Evolutionary conservation across 2,797 vertebrate genomes (phyloP).

Genomic region (Falco berigora): DNA sequence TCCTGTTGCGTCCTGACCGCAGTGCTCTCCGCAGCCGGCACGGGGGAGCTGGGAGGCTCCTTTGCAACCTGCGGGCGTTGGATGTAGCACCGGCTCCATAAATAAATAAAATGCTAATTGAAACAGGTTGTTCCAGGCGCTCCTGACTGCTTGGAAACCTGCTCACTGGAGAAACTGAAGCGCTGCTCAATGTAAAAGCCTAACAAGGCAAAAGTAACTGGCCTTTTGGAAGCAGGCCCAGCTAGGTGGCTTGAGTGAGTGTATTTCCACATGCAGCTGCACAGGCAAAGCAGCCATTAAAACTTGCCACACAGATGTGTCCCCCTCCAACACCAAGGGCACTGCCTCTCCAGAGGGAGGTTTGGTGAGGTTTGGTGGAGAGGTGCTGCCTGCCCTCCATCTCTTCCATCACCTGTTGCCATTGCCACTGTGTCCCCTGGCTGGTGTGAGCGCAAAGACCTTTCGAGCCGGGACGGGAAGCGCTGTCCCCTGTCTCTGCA

Average conservation of each 20-base stretch:
- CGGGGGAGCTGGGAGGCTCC: not conserved
- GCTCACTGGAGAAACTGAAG: not conserved
- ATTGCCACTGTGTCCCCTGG: not conserved
- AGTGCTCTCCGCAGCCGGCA: not conserved
- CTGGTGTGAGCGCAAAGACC: not conserved
- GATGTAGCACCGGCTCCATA: not conserved
- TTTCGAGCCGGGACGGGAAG: not conserved
- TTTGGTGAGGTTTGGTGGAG: not conserved
- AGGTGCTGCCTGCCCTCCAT: not conserved
- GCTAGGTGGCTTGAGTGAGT: not conserved
- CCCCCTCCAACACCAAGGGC: not conserved
- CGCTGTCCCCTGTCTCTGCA: not conserved
- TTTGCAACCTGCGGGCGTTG: not conserved
- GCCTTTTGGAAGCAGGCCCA: not conserved
- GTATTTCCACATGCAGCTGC: not conserved
- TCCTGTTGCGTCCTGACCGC: not conserved
- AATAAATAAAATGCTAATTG: constrained; percentile 39
- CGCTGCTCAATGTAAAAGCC: not conserved
- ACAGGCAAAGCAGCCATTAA: not conserved
- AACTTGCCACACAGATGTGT: not conserved
- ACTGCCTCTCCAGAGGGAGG: not conserved
- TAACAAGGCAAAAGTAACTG: not conserved
- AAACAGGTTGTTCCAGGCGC: constrained; percentile 33
- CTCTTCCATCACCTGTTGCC: not conserved
- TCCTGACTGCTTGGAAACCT: constrained; percentile 20